phyloP scores from a whole-genome alignment of 2,113 vertebrate species.

The Meriones unguiculatus region DNA sequence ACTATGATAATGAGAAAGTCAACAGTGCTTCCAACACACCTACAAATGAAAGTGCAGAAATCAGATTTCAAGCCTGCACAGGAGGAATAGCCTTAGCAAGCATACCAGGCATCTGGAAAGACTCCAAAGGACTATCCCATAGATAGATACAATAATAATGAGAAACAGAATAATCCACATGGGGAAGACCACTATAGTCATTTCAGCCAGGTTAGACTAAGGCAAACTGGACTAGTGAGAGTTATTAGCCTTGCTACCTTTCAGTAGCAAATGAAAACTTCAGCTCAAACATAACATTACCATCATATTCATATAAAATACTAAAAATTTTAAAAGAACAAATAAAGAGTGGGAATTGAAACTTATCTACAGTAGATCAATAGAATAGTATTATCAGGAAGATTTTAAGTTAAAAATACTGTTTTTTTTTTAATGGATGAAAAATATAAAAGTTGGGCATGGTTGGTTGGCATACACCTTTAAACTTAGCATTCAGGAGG shows the following conservation, averaged over 20 bases:
- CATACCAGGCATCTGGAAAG: neutral
- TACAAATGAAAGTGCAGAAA: neutral
- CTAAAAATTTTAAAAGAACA: neutral
- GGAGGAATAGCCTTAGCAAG: neutral
- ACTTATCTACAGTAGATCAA: neutral
- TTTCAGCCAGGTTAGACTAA: neutral
- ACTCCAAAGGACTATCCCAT: neutral
- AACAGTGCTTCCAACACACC: neutral
- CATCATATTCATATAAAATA: conserved; percentile 18
- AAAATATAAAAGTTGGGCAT: no score
- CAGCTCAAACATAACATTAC: neutral
- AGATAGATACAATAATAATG: neutral
- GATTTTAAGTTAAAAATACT: neutral
- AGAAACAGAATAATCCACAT: neutral
- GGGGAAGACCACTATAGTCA: neutral
- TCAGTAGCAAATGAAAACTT: neutral
- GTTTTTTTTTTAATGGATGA: no score
- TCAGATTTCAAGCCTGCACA: neutral
- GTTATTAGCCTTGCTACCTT: neutral
- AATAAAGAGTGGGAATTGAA: neutral
- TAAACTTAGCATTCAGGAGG: no score
- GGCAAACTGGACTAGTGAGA: neutral
- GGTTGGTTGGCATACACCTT: no score
- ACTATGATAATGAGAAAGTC: neutral
- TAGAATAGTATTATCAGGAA: neutral